These are phyloP conservation scores for Lasiurus borealis DNA, from an alignment of 2,113 vertebrate genomes.

Conservation along the genomic window DNA sequence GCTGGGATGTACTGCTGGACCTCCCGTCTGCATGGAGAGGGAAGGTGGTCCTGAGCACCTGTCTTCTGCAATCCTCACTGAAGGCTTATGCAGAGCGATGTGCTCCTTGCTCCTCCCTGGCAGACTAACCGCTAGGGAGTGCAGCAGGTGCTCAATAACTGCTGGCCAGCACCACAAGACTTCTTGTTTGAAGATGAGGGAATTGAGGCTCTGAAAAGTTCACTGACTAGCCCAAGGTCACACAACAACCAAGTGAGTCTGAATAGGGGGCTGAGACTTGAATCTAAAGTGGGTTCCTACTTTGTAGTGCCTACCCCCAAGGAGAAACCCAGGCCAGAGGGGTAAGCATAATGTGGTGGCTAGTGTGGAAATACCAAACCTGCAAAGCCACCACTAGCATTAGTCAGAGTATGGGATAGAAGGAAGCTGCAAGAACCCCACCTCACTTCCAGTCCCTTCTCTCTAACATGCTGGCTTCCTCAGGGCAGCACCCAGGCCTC, in stretches of 20 bases:
- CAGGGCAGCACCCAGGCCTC: not conserved
- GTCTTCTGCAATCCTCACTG: not conserved
- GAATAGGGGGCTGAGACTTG: not conserved
- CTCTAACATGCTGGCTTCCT: not conserved
- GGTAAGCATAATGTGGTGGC: not conserved
- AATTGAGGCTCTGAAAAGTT: not conserved
- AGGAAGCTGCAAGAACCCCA: not conserved
- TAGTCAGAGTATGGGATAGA: not conserved
- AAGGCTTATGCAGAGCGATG: not conserved
- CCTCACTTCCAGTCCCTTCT: not conserved
- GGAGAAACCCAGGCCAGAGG: not conserved
- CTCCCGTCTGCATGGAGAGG: slow-evolving; percentile 88
- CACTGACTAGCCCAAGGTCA: not conserved
- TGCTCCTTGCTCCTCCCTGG: not conserved
- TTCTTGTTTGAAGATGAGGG: not conserved
- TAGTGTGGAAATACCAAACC: not conserved
- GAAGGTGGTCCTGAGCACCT: not conserved
- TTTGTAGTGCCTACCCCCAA: not conserved
- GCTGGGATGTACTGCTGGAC: slow-evolving; percentile 94
- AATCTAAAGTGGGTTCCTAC: not conserved
- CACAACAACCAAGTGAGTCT: not conserved
- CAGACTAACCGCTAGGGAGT: not conserved
- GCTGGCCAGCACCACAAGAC: not conserved
- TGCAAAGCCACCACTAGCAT: not conserved
- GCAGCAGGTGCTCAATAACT: not conserved